phyloP scores from a whole-genome alignment of 2,888 invertebrate genomes.

The Agrilus mali region DNA sequence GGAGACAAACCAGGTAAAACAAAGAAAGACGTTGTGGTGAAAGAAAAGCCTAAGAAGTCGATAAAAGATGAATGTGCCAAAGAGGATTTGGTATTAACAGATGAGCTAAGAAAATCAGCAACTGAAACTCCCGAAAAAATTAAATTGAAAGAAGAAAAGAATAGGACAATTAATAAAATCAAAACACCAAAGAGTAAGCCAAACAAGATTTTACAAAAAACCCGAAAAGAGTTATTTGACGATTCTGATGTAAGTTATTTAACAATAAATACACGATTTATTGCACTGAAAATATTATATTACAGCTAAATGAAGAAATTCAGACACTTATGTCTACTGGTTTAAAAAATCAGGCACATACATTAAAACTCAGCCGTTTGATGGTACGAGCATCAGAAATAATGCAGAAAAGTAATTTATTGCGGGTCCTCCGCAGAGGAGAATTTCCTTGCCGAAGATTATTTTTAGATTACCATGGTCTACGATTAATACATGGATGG shows the following conservation, averaged over 20 bases:
- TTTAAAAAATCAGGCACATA: conserved; percentile 80
- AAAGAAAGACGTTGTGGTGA: conserved; percentile 8
- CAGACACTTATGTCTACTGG: conserved; percentile 65
- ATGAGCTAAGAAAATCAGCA: conserved; percentile 32
- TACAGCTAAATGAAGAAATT: conserved; percentile 78
- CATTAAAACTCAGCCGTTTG: conserved; percentile 75
- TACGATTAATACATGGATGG: conserved; percentile 84
- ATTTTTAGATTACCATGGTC: conserved; percentile 88
- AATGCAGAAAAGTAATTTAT: conserved; percentile 59
- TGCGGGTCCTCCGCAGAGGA: conserved; percentile 66
- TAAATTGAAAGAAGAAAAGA: conserved; percentile 28
- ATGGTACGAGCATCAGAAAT: conserved; percentile 85
- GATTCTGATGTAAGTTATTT: conserved; percentile 44
- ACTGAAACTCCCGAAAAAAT: conserved; percentile 14
- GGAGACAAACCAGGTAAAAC: conserved; percentile 34
- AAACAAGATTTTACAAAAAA: conserved; percentile 32
- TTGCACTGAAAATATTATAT: conserved; percentile 10
- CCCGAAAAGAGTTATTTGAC: conserved; percentile 41
- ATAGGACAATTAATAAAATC: conserved; percentile 13
- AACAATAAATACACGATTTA: not conserved
- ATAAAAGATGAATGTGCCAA: not conserved
- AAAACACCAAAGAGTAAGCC: conserved; percentile 13
- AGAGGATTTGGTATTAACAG: conserved; percentile 25
- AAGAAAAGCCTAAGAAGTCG: conserved; percentile 6
- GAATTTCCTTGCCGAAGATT: conserved; percentile 73